Evolutionary conservation across 2,888 invertebrate genomes (phyloP).

Genomic region (Geophilus truncorum): DNA sequence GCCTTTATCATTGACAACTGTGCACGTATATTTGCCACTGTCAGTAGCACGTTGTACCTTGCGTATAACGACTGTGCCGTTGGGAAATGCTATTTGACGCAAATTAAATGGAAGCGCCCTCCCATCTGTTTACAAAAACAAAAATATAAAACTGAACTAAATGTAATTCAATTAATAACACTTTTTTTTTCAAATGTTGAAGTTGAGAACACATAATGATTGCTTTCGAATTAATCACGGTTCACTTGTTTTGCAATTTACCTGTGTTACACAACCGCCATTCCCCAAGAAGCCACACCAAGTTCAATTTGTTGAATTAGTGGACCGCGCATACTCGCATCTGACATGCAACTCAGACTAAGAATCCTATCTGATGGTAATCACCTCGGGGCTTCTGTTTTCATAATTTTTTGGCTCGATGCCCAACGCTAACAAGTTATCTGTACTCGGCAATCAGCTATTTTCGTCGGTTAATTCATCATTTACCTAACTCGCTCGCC

Average conservation of each 20-base stretch:
- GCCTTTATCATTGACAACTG: constrained; percentile 84
- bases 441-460: not conserved
- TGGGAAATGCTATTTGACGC: constrained; percentile 87
- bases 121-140: constrained; percentile 55
- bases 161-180: not conserved
- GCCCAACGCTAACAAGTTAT: not conserved
- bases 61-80: constrained; percentile 88
- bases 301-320: constrained; percentile 22
- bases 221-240: not conserved
- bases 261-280: not conserved
- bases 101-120: constrained; percentile 86
- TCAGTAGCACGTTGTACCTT: constrained; percentile 88
- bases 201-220: not conserved
- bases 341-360: not conserved
- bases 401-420: not conserved
- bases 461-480: not conserved
- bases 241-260: not conserved
- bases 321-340: constrained; percentile 5
- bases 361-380: not conserved
- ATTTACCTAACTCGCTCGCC: not conserved
- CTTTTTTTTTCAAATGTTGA: not conserved
- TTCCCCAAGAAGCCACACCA: not conserved
- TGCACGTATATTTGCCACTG: constrained; percentile 90
- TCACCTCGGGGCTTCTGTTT: not conserved
- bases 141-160: constrained; percentile 22